Base-by-base conservation (phyloP, 2,797 vertebrate species). In the Myiotriccus ornatus region DNA sequence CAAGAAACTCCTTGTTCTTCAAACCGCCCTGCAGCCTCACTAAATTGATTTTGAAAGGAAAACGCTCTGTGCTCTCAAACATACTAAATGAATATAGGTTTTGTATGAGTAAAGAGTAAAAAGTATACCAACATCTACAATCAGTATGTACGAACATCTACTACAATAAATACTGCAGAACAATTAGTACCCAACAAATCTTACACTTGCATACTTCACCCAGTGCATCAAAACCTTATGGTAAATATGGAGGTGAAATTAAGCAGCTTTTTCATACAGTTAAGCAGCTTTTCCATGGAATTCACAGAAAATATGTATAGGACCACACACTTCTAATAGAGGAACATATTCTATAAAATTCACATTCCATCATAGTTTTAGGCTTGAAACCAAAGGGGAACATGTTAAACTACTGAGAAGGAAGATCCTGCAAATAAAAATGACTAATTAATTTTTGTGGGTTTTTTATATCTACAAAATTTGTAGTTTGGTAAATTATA, bases 371-470 rank as follows among this genome's bases (percentile, higher is more conserved):
- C 10, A 11, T 14, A 8, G 39, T 44, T 70, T 67, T 11, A 30
- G 10, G 39, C 20, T 64, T 67, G 34, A 50, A 56, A 2, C 4
- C 24, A 52, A 60, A 47, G 12, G 20, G 3, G 14, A 90, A 60
- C 5, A 15, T 35, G 5, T 9, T 52, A 46, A 50, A 49, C 14
- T 46, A 65, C 15, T 19, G 14, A 50, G 34, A 79, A 65, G 24
- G 8, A 47, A 62, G 10, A 59, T 14, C 10, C 4, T 83, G 5
- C 3, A 73, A 76, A 41, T n/a, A 34, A 57, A 88, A 77, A 24
- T 34, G 17, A 4, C 4, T n/a, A 27, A 39, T 19, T 46, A 1
- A 57, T 55, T 55, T 52, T 3, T 64, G 3, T 32, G 5, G 0
- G 0, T 37, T 44, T 70, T 39, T 37, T 41, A 52, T 47, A 37